A percentile compares a stretch with the other conserved stretches of the same genome.
Conservation (phyloP, 1,140 invertebrate species). For the Magallana ariakensis region DNA sequence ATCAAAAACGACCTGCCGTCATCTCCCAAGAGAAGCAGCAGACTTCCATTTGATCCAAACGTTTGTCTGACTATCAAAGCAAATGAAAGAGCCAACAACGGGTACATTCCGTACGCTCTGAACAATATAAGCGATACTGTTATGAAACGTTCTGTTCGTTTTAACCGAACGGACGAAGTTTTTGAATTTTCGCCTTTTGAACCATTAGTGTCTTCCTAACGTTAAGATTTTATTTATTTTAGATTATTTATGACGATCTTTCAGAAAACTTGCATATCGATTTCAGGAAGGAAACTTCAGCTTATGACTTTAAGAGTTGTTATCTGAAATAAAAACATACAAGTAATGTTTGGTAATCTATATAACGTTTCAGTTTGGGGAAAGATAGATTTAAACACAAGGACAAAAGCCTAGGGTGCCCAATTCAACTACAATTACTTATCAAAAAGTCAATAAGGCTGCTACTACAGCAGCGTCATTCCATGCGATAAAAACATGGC, state of each 20-base stretch:
- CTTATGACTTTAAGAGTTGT: not conserved
- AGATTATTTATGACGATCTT: not conserved
- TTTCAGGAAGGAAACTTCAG: not conserved
- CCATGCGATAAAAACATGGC: not conserved
- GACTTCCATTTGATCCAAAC: slow-evolving; percentile 38
- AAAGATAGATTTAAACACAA: slow-evolving; percentile 9
- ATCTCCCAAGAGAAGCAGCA: slow-evolving; percentile 26
- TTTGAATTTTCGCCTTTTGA: slow-evolving; percentile 46
- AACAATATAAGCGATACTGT: not conserved
- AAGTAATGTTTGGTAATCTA: not conserved
- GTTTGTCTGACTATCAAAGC: slow-evolving; percentile 44
- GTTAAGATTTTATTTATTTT: not conserved
- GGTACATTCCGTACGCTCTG: slow-evolving; percentile 34
- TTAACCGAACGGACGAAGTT: slow-evolving; percentile 43
- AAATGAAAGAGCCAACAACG: slow-evolving; percentile 16
- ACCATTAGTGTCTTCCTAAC: slow-evolving; percentile 36
- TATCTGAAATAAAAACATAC: slow-evolving; percentile 31
- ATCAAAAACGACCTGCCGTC: not conserved
- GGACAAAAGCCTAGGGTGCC: slow-evolving; percentile 9
- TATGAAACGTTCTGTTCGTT: slow-evolving; percentile 36
- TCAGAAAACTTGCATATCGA: not conserved
- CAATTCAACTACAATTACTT: slow-evolving; percentile 31
- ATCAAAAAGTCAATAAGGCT: slow-evolving; percentile 8
- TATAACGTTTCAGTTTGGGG: not conserved
- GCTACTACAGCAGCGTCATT: not conserved